These are phyloP conservation scores for Eonycteris spelaea DNA, from an alignment of 2,113 vertebrate genomes.

Conservation along the genomic window DNA sequence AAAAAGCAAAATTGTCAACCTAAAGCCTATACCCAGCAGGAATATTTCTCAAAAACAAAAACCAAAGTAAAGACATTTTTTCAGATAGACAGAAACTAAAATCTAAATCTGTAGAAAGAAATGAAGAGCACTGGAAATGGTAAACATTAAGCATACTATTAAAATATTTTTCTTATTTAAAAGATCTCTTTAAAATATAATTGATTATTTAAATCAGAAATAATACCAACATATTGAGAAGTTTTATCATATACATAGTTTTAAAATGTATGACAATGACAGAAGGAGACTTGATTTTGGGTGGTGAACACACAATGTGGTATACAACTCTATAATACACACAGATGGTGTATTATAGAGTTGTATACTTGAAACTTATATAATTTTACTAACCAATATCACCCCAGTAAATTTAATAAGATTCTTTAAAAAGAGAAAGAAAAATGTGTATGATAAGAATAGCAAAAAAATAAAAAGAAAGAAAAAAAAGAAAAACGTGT, in stretches of 20 bases:
- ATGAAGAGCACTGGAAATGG: not conserved
- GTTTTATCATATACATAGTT: not conserved
- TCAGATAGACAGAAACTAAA: not conserved
- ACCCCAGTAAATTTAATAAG: no score
- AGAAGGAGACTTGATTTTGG: no score
- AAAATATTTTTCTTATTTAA: not conserved
- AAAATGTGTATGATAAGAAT: not conserved
- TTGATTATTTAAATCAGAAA: not conserved
- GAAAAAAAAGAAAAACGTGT: not conserved
- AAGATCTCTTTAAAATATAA: not conserved
- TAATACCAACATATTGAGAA: not conserved
- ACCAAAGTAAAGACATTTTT: not conserved
- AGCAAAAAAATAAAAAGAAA: not conserved
- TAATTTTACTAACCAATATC: no score
- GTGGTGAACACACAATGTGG: no score
- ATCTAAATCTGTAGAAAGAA: not conserved
- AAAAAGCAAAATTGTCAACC: not conserved
- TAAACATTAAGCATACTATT: not conserved
- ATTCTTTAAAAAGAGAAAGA: no score
- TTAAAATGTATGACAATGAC: not conserved
- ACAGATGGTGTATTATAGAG: no score
- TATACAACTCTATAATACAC: no score
- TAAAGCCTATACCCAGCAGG: not conserved
- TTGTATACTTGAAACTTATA: no score
- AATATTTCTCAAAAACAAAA: not conserved